Base-by-base conservation (phyloP, 2,888 invertebrate species). In the Zele albiditarsus region DNA sequence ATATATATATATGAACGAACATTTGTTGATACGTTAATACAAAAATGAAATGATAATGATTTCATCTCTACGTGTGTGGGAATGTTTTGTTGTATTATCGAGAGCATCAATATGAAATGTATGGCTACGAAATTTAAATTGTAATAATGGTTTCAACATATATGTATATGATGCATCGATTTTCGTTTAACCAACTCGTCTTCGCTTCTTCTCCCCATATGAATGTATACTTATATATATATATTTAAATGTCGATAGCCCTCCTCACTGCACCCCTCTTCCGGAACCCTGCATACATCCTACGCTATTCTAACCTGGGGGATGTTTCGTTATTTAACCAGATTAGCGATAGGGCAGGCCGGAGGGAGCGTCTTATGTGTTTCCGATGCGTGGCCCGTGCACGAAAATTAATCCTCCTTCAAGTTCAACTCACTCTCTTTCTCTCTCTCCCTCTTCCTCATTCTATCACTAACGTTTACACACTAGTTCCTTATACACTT, bases 311-410 rank as follows among this genome's bases (percentile, higher is more conserved):
- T 77, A 71, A 65, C 31, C 63, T 79, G 79, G 82, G 85, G 86
- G 86, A 86, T 87, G 87, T 88, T 88, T 88, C 88, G 87, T 89
- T 89, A 87, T 89, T 87, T 88, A 88, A 87, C 88, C 87, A 88
- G 89, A 89, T 88, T 88, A 89, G 87, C 86, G 86, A 86, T 87
- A 85, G 86, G 82, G 78, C 83, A 81, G 77, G 77, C 83, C 83
- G 79, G 79, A 83, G 84, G 84, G 84, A 83, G 83, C 84, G 84
- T 87, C 87, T 86, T 86, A 85, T 83, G 85, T 84, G 84, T 86
- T 87, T 87, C 83, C 84, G 83, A 86, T 86, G 85, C 84, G 86
- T 83, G 81, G 16, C 74, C 53, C 68, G 42, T 38, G 25, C 81
- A 79, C 80, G 82, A 84, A 83, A 86, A 87, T 86, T 86, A 86